Conservation (phyloP, 1,140 invertebrate genomes). For the Drosophila elegans region DNA sequence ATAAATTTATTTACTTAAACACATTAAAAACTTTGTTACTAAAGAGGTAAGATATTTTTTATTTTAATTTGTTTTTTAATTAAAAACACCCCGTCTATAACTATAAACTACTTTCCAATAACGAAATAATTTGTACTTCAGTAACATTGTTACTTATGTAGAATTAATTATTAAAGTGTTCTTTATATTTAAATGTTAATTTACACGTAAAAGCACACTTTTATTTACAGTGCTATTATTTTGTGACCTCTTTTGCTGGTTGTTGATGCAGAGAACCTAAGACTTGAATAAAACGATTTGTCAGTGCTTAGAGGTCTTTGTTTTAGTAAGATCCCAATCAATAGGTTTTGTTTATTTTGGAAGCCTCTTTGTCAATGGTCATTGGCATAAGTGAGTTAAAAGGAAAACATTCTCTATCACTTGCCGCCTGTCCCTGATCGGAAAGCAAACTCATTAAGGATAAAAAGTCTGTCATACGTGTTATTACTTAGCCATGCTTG, state of each 20-base stretch:
- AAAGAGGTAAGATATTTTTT: too few species aligned
- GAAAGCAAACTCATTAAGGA: conserved; percentile 44
- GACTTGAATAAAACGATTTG: conserved; percentile 2
- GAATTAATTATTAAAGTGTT: too few species aligned
- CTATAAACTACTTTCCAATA: too few species aligned
- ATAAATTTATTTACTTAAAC: too few species aligned
- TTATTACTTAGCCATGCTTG: conserved; percentile 37
- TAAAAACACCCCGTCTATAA: too few species aligned
- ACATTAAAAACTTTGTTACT: too few species aligned
- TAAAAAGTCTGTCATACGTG: conserved; percentile 33
- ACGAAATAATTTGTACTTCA: too few species aligned
- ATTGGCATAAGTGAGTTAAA: conserved; percentile 6
- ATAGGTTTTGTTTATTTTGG: conserved; percentile 15
- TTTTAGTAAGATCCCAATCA: conserved; percentile 27
- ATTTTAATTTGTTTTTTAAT: too few species aligned
- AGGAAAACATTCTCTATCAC: conserved; percentile 13
- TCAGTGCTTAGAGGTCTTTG: conserved; percentile 23
- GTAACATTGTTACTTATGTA: too few species aligned
- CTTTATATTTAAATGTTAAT: too few species aligned
- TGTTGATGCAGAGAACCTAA: neutral
- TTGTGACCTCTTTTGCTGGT: neutral
- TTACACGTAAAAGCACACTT: neutral
- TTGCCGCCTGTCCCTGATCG: conserved; percentile 1
- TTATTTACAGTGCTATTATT: neutral
- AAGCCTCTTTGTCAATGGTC: conserved; percentile 12